Evolutionary conservation across 2,113 vertebrate genomes (phyloP), one percentile per base, ranked within the genome.

Genomic region (Alethe castanea): DNA sequence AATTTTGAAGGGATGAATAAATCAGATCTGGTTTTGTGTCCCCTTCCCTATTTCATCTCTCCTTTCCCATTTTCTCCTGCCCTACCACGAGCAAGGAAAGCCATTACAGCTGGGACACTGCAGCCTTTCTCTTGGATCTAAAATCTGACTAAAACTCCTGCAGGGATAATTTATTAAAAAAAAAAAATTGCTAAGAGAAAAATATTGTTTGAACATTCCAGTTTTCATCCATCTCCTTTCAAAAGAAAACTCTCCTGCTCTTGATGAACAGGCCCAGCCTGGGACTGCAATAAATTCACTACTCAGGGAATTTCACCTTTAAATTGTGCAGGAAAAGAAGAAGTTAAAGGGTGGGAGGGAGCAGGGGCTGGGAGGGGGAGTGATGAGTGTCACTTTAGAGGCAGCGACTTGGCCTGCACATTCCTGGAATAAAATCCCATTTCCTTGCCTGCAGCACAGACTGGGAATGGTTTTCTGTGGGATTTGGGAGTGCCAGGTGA

Each of bases 301-400:
- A 2, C 29, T 79, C 8, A 2, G 56, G 52, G 45, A 67, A 81
- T 66, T 83, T 90, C 65, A 76, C 72, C 79, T 64, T 89, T 54
- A 70, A 94, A 88, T 52, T 11, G 36, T 38, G 36, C 57, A 78
- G 70, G 67, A 29, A 90, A 93, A 86, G 1, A 35, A 14, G 7
- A 70, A 86, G 78, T 73, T 42, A 29, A 66, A 78, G 64, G 67
- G 86, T 90, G 82, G 94, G 93, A 96, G 78, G 66, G 61, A 83
- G 53, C 54, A 77, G 74, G 45, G 66, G 81, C 62, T 70, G 64
- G 22, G 57, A 82, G 72, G 65, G 62, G 78, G 81, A 67, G 90
- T 83, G 92, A 94, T 47, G 74, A 23, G 44, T 65, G 81, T 81
- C 60, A 77, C 12, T 40, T 67, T 3, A 54, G 71, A 78, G 71